Conservation (phyloP, 2,113 vertebrate species). For the human region GRCh38 chr11:30598501-30599000, state of each 20-base stretch:
- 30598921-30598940: not conserved
- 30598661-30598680: not conserved
- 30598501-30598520: not conserved
- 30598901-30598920: not conserved
- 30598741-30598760: conserved; percentile 39
- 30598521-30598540: not conserved
- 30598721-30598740: conserved; percentile 49
- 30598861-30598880: not conserved
- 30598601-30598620: conserved; percentile 22
- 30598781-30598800: conserved; percentile 9
- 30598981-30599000: conserved; percentile 32
- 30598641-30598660: conserved; percentile 25
- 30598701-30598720: not conserved
- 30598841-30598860: not conserved
- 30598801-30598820: conserved; percentile 2
- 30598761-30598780: conserved; percentile 14
- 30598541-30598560: not conserved
- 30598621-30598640: not conserved
- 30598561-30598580: conserved; percentile 2
- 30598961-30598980: not conserved
- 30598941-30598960: not conserved
- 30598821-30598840: not conserved
- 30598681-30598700: not conserved
- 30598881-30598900: not conserved
- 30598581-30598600: not conserved